Conservation (phyloP, 2,113 vertebrate species). For the Amphiprion percula region DNA sequence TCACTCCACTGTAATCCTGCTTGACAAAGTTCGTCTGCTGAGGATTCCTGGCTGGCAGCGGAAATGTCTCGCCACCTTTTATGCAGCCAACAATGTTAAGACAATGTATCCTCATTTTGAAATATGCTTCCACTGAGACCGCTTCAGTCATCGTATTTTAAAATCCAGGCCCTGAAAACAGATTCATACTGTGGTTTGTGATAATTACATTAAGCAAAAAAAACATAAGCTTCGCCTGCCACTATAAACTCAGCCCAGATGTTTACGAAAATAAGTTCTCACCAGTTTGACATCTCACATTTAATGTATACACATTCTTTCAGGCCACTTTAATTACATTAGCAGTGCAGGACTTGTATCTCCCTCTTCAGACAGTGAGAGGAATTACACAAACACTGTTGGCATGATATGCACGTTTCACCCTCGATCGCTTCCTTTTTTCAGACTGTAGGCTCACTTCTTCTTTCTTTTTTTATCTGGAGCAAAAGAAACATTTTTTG, state of each 20-base stretch:
- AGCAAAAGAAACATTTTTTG: no score
- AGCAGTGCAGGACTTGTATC: neutral
- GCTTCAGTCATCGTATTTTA: constrained; percentile 26
- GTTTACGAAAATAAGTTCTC: constrained; percentile 59
- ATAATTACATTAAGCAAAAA: constrained; percentile 38
- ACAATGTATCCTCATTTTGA: constrained; percentile 4
- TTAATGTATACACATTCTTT: constrained; percentile 23
- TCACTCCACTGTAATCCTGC: constrained; percentile 32
- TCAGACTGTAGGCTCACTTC: no score
- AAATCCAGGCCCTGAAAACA: constrained; percentile 13
- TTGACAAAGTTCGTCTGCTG: constrained; percentile 45
- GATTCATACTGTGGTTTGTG: constrained; percentile 28
- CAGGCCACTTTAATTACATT: constrained; percentile 25
- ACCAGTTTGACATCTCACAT: constrained; percentile 18
- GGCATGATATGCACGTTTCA: no score
- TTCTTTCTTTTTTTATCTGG: no score
- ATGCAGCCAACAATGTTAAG: constrained; percentile 2
- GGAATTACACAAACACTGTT: no score
- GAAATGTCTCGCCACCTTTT: constrained; percentile 6
- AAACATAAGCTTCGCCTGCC: constrained; percentile 28
- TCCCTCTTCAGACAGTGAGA: no score
- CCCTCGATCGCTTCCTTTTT: no score
- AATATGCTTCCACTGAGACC: neutral
- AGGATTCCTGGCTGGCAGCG: constrained; percentile 11
- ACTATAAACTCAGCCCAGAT: constrained; percentile 56